A percentile compares a stretch with the other conserved stretches of the same genome.
These are phyloP conservation scores for Exephanes ischioxanthus DNA, from an alignment of 2,888 invertebrate genomes.

Conservation along the genomic window DNA sequence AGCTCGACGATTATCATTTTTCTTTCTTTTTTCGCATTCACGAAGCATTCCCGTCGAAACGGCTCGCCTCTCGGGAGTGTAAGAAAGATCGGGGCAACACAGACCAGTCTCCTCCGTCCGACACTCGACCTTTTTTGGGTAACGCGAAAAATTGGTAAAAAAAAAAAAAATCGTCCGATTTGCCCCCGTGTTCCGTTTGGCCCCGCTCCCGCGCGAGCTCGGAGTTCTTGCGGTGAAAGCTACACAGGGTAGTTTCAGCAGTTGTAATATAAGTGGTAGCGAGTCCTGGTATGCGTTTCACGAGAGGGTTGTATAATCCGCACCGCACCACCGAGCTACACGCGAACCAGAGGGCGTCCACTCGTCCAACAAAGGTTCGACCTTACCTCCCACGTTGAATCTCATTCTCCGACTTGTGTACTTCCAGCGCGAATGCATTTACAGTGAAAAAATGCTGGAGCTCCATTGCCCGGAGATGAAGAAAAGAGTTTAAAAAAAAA, in stretches of 20 bases:
- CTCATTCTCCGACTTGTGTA: not conserved
- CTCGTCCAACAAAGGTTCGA: not conserved
- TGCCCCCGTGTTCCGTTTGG: too few species aligned
- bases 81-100: not conserved
- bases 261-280: not conserved
- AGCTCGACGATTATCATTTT: not conserved
- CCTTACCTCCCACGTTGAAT: not conserved
- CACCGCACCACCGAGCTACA: not conserved
- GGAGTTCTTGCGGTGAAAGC: not conserved
- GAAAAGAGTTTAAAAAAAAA: not conserved
- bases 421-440: constrained; percentile 3
- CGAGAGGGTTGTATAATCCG: constrained; percentile 7
- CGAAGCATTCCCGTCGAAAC: not conserved
- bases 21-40: not conserved
- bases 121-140: too few species aligned
- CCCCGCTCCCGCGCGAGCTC: not conserved
- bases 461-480: not conserved
- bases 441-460: not conserved
- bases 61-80: not conserved
- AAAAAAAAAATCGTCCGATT: too few species aligned
- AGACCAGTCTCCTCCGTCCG: too few species aligned
- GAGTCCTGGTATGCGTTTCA: not conserved
- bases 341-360: constrained; percentile 4
- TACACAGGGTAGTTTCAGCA: not conserved
- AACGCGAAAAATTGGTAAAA: too few species aligned